Evolutionary conservation across 2,888 invertebrate species (phyloP).

Genomic region (Drosophila cognata): DNA sequence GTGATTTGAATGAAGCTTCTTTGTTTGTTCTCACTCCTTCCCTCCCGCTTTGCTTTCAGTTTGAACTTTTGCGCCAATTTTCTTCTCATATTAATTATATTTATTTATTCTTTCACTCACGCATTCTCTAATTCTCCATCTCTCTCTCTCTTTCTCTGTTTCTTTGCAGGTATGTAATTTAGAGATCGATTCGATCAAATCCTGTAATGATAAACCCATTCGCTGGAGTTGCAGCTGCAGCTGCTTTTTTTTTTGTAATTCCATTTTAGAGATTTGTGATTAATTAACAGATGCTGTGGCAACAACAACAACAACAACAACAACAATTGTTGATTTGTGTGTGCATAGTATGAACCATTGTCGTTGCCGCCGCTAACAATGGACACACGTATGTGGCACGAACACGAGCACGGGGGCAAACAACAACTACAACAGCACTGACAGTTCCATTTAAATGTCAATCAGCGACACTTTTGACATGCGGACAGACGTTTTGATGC

Average conservation of each 20-base stretch:
- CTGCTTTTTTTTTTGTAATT: slow-evolving; percentile 23
- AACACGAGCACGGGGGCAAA: slow-evolving; percentile 38
- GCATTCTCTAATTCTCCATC: background rate
- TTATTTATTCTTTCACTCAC: slow-evolving; percentile 24
- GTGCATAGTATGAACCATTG: slow-evolving; percentile 38
- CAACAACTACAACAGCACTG: slow-evolving; percentile 48
- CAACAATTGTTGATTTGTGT: slow-evolving; percentile 38
- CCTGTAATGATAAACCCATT: slow-evolving; percentile 32
- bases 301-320: slow-evolving; percentile 32
- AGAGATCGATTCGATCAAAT: slow-evolving; percentile 16
- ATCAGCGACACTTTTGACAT: slow-evolving; percentile 67
- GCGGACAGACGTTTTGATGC: slow-evolving; percentile 38
- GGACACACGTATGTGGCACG: slow-evolving; percentile 54
- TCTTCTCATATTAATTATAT: slow-evolving; percentile 45
- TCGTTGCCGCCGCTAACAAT: slow-evolving; percentile 47
- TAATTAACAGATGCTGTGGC: slow-evolving; percentile 53
- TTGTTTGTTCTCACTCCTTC: slow-evolving; percentile 37
- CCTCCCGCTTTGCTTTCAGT: background rate
- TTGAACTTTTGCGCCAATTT: slow-evolving; percentile 30
- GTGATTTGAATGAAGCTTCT: slow-evolving; percentile 45
- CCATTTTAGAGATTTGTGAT: slow-evolving; percentile 49
- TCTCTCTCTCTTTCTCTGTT: slow-evolving; percentile 11
- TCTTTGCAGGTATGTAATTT: slow-evolving; percentile 59
- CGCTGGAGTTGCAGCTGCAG: slow-evolving; percentile 36
- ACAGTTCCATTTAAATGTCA: slow-evolving; percentile 77